Evolutionary conservation across 1,140 invertebrate genomes (phyloP).

Genomic region (Drosophila murphyi): DNA sequence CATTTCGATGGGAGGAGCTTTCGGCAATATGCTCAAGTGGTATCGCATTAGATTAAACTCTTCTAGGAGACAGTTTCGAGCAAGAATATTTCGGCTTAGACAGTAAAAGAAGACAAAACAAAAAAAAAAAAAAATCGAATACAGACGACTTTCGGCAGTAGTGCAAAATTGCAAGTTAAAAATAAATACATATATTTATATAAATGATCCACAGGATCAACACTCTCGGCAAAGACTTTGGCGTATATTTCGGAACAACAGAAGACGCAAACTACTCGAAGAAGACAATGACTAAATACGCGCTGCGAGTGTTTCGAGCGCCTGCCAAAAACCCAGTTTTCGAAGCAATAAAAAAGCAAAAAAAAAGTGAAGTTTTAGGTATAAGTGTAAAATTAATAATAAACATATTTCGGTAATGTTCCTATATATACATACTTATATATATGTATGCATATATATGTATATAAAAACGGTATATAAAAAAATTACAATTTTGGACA

Average conservation of each 20-base stretch:
- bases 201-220: constrained; percentile 24
- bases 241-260: constrained; percentile 72
- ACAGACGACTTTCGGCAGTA: constrained; percentile 35
- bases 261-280: constrained; percentile 39
- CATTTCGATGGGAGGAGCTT: constrained; percentile 56
- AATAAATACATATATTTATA: constrained; percentile 11
- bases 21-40: constrained; percentile 61
- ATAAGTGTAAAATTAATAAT: constrained; percentile 82
- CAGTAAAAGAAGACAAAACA: constrained; percentile 37
- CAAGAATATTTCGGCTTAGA: constrained; percentile 69
- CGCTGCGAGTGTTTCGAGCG: constrained; percentile 52
- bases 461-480: constrained; percentile 47
- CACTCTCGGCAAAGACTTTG: constrained; percentile 79
- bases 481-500: constrained; percentile 66
- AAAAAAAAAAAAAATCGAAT: constrained; percentile 13
- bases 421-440: constrained; percentile 74
- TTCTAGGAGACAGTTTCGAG: constrained; percentile 47
- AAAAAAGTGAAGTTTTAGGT: constrained; percentile 62
- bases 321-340: constrained; percentile 33
- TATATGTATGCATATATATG: constrained; percentile 56
- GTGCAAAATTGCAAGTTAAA: constrained; percentile 42
- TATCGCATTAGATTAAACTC: constrained; percentile 40
- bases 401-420: constrained; percentile 84
- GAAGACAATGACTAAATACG: constrained; percentile 57
- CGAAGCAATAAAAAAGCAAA: constrained; percentile 43